Evolutionary conservation across 2,888 invertebrate genomes (phyloP), one percentile per base, ranked within the genome.

Genomic region (Nomada hirtipes): DNA sequence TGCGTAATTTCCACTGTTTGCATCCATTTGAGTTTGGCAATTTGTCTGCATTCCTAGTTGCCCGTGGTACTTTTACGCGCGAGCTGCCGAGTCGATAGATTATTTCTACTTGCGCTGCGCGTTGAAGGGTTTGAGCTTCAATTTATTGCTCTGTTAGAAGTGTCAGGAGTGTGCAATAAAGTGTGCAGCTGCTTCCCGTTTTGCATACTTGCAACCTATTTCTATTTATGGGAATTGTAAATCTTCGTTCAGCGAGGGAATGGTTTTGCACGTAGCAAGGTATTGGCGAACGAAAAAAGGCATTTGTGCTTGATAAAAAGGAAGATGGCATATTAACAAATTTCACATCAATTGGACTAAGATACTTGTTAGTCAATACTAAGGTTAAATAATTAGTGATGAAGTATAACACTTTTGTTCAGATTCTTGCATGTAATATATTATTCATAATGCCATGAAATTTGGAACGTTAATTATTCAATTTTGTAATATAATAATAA

Each of bases 131-230:
- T 23, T 4, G 10, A 53, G 42, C 13, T 9, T 15, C 23, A 26
- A 76, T 77, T 67, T 61, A 77, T 77, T 18, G 57, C 44, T 13
- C 18, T 23, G 10, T 52, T 10, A 20, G 52, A 44, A 29, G 20
- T n/a, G 65, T 64, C 63, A 42, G 4, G 26, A 13, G 47, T 7
- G 42, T 15, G 60, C 18, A 53, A 64, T 50, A 64, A 42, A 74
- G 50, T 23, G 20, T 44, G 44, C 20, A 23, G 36, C 29, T 20
- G 57, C 57, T 64, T 57, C 26, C 44, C 23, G 44, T 13, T 77
- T 52, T 60, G 18, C 42, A 44, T 52, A 65, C 52, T 4, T 59
- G 50, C 50, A 59, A 23, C 18, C 18, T 59, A 52, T 20, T 52
- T 61, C 47, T 52, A n/a, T 65, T 60, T 36, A 23, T 23, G 44